Conservation (phyloP, 2,113 vertebrate genomes). For the Prunella himalayana region DNA sequence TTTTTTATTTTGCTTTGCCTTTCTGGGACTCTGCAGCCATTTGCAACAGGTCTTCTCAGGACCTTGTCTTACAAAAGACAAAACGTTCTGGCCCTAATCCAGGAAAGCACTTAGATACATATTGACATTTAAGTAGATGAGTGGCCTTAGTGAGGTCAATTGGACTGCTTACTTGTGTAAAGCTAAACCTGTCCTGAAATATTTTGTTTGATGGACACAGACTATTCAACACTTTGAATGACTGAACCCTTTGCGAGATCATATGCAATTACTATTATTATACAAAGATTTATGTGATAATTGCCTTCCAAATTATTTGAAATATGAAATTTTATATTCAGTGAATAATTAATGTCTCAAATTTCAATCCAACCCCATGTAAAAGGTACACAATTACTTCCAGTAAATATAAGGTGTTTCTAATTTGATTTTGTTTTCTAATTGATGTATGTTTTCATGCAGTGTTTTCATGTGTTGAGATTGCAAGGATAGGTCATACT, state of each 20-base stretch:
- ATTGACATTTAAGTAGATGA: slow-evolving; percentile 62
- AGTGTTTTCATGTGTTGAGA: background rate
- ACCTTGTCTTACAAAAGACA: slow-evolving; percentile 5
- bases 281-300: background rate
- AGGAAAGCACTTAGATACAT: slow-evolving; percentile 64
- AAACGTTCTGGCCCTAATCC: slow-evolving; percentile 51
- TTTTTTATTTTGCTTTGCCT: background rate
- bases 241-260: background rate
- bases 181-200: slow-evolving; percentile 37
- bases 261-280: background rate
- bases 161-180: slow-evolving; percentile 37
- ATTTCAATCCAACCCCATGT: background rate
- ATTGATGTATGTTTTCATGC: background rate
- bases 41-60: slow-evolving; percentile 28
- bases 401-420: background rate
- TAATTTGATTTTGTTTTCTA: background rate
- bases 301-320: background rate
- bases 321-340: background rate
- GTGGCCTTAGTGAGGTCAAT: slow-evolving; percentile 50
- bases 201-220: background rate
- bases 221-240: background rate
- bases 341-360: background rate
- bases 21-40: background rate
- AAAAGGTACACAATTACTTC: background rate
- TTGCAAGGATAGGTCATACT: background rate